Evolutionary conservation across 2,888 invertebrate genomes (phyloP), one percentile per base, ranked within the genome.

Genomic region (Belgica antarctica): DNA sequence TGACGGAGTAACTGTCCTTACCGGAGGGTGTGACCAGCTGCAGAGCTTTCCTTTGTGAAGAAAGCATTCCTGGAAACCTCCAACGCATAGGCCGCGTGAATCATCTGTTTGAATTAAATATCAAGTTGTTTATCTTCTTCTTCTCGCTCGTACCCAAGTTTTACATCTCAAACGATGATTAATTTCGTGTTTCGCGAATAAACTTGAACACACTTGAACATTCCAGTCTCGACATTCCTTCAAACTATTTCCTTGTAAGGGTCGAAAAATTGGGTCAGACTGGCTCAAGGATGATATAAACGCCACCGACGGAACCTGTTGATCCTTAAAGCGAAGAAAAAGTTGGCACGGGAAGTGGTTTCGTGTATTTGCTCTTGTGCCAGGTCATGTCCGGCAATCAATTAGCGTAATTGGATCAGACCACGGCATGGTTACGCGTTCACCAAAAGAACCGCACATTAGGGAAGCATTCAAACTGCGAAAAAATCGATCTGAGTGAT

Each of bases 1-100:
- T 74, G 28, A 70, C 41, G 2, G 5, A 46, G 4, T 2, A 17
- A 52, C 10, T 25, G 3, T 59, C 27, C 27, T 24, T 15, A 59
- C 2, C 24, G 57, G 5, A 5, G 22, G 22, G 3, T 52, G n/a
- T 19, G 4, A 17, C 12, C 52, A 5, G 12, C 12, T 31, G 34
- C 17, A 52, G 12, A 52, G n/a, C 2, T 52, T 31, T 52, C 17
- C 5, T 52, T 52, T n/a, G 17, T 52, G 22, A 52, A 22, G 41
- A 41, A 41, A 41, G 31, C 4, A 31, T 31, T 31, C 31, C 31
- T 31, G 10, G 5, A 31, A 31, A 41, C n/a, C 15, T 41, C 15
- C 41, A 41, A 10, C 3, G 15, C 41, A 41, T 41, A 41, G 15
- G 10, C 7, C 7, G 5, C 52, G 22, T 52, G 52, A 52, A 52